Conservation (phyloP, 1,140 invertebrate species). For the Trichogramma pretiosum region DNA sequence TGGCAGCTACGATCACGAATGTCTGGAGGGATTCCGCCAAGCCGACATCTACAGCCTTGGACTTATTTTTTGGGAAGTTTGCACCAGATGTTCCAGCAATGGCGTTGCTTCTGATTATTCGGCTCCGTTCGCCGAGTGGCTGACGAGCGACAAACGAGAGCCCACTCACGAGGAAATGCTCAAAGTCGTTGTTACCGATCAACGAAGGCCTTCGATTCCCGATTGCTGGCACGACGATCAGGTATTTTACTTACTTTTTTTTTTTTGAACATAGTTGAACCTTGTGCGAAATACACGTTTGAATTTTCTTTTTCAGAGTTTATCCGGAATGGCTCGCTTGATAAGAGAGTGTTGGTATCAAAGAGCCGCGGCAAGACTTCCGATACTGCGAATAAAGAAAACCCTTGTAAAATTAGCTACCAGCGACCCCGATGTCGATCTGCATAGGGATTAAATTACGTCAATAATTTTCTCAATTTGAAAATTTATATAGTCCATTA, state of each 20-base stretch:
- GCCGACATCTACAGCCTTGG: constrained; percentile 88
- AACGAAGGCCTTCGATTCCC: constrained; percentile 68
- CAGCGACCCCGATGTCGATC: constrained; percentile 51
- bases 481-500: no score
- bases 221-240: constrained; percentile 71
- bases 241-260: constrained; percentile 37
- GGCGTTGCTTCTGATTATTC: constrained; percentile 76
- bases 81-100: constrained; percentile 58
- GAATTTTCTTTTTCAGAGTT: constrained; percentile 64
- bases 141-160: constrained; percentile 61
- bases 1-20: constrained; percentile 67
- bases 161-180: constrained; percentile 91
- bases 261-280: not conserved
- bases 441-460: no score
- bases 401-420: constrained; percentile 73
- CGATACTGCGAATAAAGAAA: constrained; percentile 85
- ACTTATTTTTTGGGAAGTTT: constrained; percentile 88
- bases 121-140: constrained; percentile 77
- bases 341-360: constrained; percentile 94
- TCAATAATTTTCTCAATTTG: no score
- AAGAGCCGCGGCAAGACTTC: constrained; percentile 79
- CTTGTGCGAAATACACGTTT: constrained; percentile 5
- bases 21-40: constrained; percentile 79
- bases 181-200: constrained; percentile 82
- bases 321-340: constrained; percentile 71